These are phyloP conservation scores for Habropoda laboriosa DNA, from an alignment of 1,140 invertebrate genomes.

Conservation along the genomic window DNA sequence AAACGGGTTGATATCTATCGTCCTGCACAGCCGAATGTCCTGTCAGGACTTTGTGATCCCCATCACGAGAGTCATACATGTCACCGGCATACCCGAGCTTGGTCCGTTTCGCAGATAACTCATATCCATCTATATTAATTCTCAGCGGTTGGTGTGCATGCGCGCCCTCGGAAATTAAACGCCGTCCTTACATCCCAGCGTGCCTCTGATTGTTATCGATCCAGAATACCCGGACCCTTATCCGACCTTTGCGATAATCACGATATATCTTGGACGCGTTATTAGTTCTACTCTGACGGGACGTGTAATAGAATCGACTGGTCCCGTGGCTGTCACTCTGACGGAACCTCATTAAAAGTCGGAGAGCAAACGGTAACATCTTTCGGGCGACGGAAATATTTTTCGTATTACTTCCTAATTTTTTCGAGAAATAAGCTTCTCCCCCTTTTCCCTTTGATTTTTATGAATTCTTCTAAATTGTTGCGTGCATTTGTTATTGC, in stretches of 20 bases:
- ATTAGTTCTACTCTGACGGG: constrained; percentile 22
- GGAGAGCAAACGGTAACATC: not conserved
- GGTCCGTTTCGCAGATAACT: constrained; percentile 70
- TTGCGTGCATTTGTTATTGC: no score
- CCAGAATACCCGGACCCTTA: constrained; percentile 38
- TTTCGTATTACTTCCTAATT: no score
- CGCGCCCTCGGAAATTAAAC: constrained; percentile 67
- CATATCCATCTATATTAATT: constrained; percentile 78
- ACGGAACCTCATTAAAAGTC: no score
- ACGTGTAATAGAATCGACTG: not conserved
- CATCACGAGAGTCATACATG: constrained; percentile 77
- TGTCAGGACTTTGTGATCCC: constrained; percentile 75
- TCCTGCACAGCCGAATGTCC: constrained; percentile 71
- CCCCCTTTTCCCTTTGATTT: no score
- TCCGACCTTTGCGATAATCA: constrained; percentile 45
- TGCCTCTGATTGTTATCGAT: constrained; percentile 59
- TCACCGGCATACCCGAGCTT: constrained; percentile 72
- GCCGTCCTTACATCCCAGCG: constrained; percentile 50
- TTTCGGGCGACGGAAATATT: fast-evolving
- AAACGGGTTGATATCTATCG: constrained; percentile 78
- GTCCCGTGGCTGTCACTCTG: no score
- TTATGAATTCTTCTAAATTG: no score
- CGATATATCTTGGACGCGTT: constrained; percentile 34
- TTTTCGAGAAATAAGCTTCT: no score
- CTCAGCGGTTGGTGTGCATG: constrained; percentile 56